Conservation (phyloP, 2,797 vertebrate species). For the Bovichtus variegatus region DNA sequence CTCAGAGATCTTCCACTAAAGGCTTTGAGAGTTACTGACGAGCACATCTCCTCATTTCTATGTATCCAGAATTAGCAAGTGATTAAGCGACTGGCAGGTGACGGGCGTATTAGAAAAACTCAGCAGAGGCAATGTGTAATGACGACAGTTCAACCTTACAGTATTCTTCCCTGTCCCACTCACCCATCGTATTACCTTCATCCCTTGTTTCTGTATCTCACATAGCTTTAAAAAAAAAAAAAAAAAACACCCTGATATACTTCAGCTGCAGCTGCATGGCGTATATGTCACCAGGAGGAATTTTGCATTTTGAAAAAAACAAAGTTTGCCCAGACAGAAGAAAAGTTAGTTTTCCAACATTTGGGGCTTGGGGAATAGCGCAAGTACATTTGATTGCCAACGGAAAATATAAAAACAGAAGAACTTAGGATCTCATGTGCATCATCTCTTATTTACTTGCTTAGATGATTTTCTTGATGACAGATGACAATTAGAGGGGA, state of each 20-base stretch:
- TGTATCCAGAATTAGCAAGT: constrained; percentile 84
- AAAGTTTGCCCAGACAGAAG: constrained; percentile 28
- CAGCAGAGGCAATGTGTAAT: constrained; percentile 74
- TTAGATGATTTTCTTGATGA: constrained; percentile 69
- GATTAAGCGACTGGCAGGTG: constrained; percentile 85
- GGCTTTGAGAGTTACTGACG: constrained; percentile 65
- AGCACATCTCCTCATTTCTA: constrained; percentile 75
- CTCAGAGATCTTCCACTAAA: constrained; percentile 62
- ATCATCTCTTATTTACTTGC: constrained; percentile 68
- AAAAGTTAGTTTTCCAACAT: constrained; percentile 23
- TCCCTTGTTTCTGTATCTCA: constrained; percentile 56
- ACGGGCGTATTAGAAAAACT: constrained; percentile 79
- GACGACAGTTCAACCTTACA: constrained; percentile 74
- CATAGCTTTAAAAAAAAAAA: constrained; percentile 52
- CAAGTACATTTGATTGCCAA: constrained; percentile 15
- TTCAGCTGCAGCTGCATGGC: constrained; percentile 14
- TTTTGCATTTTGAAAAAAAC: constrained; percentile 33
- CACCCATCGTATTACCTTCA: constrained; percentile 51
- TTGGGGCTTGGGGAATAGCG: constrained; percentile 43
- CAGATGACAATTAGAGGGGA: constrained; percentile 77
- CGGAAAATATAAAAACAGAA: constrained; percentile 29
- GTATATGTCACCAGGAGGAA: constrained; percentile 28
- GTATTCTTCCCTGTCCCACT: constrained; percentile 52
- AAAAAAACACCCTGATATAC: constrained; percentile 33
- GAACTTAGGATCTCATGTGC: constrained; percentile 59